Percentiles rank a stretch among this genome's conserved stretches.
phyloP scores from a whole-genome alignment of 1,140 invertebrate genomes.

The Frieseomelitta varia region DNA sequence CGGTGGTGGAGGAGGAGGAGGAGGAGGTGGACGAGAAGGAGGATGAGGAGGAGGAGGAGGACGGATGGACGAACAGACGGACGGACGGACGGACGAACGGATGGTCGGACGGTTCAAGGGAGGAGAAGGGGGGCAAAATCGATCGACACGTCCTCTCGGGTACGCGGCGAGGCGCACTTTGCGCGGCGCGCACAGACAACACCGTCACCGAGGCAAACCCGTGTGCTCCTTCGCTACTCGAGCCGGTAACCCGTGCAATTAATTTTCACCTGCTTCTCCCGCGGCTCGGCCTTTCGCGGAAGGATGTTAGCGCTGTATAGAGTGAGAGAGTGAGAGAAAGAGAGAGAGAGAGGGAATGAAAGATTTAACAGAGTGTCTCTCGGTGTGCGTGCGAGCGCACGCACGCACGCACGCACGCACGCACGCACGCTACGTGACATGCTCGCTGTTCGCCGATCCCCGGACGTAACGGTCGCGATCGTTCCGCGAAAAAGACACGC shows the following conservation, averaged over 20 bases:
- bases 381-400: too few species aligned
- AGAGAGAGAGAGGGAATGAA: neutral
- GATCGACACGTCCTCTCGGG: slow-evolving; percentile 76
- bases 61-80: slow-evolving; percentile 40
- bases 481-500: slow-evolving; percentile 53
- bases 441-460: slow-evolving; percentile 1
- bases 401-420: neutral
- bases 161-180: slow-evolving; percentile 65
- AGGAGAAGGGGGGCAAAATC: slow-evolving; percentile 71
- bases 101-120: slow-evolving; percentile 8
- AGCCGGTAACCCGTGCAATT: slow-evolving; percentile 73
- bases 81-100: slow-evolving; percentile 19
- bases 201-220: slow-evolving; percentile 28
- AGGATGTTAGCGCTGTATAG: slow-evolving; percentile 25
- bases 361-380: neutral
- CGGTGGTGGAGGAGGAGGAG: slow-evolving; percentile 1
- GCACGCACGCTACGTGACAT: slow-evolving; percentile 25
- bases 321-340: neutral
- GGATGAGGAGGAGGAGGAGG: neutral
- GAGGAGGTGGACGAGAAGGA: neutral
- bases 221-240: slow-evolving; percentile 56
- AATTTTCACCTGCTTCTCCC: slow-evolving; percentile 78
- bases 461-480: slow-evolving; percentile 62
- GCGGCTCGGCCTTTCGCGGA: slow-evolving; percentile 65
- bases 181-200: slow-evolving; percentile 47